A percentile compares a stretch with the other conserved stretches of the same genome.
phyloP scores from a whole-genome alignment of 2,797 vertebrate species.

The Echiichthys vipera region DNA sequence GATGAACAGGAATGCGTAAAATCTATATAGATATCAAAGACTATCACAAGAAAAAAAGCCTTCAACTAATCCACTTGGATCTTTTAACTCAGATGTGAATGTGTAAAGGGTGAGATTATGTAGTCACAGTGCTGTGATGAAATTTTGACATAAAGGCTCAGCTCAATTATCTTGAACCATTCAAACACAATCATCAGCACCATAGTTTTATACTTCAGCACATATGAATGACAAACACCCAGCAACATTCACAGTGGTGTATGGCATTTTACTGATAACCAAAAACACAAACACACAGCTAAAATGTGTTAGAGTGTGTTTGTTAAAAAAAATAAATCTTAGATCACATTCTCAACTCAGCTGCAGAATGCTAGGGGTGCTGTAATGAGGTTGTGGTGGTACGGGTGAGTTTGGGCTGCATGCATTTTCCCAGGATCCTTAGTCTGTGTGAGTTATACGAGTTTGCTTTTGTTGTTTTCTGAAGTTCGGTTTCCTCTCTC shows the following conservation, averaged over 20 bases:
- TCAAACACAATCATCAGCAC: conserved; percentile 46
- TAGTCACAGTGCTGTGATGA: conserved; percentile 38
- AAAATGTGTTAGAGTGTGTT: conserved; percentile 23
- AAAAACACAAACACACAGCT: conserved; percentile 49
- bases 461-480: conserved; percentile 67
- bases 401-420: neutral
- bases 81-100: conserved; percentile 41
- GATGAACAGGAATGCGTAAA: conserved; percentile 40
- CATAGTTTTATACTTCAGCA: conserved; percentile 58
- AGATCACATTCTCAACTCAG: conserved; percentile 58
- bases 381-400: neutral
- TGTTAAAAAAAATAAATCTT: conserved; percentile 47
- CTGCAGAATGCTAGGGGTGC: conserved; percentile 37
- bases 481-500: conserved; percentile 57
- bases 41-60: conserved; percentile 52
- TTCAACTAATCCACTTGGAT: conserved; percentile 38
- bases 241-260: conserved; percentile 25
- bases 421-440: conserved; percentile 68
- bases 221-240: conserved; percentile 53
- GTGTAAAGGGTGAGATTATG: conserved; percentile 44
- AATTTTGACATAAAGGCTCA: conserved; percentile 41
- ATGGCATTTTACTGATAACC: conserved; percentile 43
- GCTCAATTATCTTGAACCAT: conserved; percentile 61
- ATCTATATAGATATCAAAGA: conserved; percentile 45
- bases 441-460: conserved; percentile 34